phyloP scores from a whole-genome alignment of 1,140 invertebrate genomes.

The Paraescarpia echinospica region DNA sequence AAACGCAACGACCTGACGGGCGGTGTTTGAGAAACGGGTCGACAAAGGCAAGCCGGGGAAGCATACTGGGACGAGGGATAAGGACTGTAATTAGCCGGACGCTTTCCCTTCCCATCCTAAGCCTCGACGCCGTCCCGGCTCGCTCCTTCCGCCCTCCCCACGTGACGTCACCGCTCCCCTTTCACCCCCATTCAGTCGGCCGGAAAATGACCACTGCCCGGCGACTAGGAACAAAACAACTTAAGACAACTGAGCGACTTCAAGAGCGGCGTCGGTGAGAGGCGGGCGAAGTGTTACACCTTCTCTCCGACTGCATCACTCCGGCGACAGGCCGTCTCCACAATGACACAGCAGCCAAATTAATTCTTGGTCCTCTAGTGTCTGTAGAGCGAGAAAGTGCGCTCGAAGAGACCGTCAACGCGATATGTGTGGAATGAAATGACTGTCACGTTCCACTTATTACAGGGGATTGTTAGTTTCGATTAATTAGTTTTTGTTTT shows the following conservation, averaged over 20 bases:
- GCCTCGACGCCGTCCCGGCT: not conserved
- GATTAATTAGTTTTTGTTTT: not conserved
- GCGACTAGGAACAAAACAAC: not conserved
- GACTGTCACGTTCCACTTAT: too few relatives aligned
- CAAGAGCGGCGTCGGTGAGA: not conserved
- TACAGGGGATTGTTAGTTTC: too few relatives aligned
- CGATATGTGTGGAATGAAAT: not conserved
- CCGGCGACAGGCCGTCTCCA: not conserved
- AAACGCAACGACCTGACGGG: not conserved
- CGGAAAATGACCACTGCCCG: not conserved
- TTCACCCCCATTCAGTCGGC: not conserved
- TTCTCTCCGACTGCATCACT: not conserved
- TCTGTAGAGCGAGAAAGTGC: not conserved
- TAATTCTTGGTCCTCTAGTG: not conserved
- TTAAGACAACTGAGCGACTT: not conserved
- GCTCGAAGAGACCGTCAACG: not conserved
- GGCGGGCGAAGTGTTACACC: not conserved
- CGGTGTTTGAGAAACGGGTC: not conserved
- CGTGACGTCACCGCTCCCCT: not conserved
- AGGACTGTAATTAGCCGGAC: not conserved
- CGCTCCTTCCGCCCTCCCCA: not conserved
- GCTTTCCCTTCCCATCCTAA: not conserved
- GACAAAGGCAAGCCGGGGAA: not conserved
- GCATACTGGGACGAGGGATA: not conserved
- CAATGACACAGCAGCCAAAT: not conserved